Conservation (phyloP, 2,888 invertebrate species). For the Frankliniella fusca region DNA sequence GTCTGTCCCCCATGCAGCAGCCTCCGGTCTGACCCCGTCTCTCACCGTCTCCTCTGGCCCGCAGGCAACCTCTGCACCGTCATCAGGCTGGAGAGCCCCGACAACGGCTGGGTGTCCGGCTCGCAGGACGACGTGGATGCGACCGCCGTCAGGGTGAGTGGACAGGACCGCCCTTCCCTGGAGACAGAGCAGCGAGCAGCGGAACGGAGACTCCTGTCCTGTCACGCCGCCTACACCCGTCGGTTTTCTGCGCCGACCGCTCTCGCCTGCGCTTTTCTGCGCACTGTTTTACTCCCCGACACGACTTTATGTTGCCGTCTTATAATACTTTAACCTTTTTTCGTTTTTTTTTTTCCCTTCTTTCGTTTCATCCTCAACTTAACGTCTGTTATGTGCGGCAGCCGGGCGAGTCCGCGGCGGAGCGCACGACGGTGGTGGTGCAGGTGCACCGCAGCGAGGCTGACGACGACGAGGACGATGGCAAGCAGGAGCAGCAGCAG, state of each 20-base stretch:
- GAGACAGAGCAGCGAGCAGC: too few species aligned
- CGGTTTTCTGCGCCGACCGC: background rate
- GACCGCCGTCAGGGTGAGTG: slow-evolving; percentile 40
- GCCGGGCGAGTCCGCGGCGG: slow-evolving; percentile 42
- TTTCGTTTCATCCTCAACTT: too few species aligned
- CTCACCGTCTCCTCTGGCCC: background rate
- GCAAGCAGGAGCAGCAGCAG: slow-evolving; percentile 39
- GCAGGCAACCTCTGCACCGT: slow-evolving; percentile 21
- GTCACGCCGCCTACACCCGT: too few species aligned
- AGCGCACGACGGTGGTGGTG: slow-evolving; percentile 63
- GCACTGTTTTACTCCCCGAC: background rate
- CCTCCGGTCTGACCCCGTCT: background rate
- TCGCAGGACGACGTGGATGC: slow-evolving; percentile 42
- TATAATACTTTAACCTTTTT: too few species aligned
- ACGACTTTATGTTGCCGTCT: background rate
- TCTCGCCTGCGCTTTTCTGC: too few species aligned
- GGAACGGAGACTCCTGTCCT: too few species aligned
- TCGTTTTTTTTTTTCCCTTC: too few species aligned
- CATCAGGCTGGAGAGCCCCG: slow-evolving; percentile 16
- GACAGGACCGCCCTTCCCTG: too few species aligned
- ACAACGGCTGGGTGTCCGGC: slow-evolving; percentile 36
- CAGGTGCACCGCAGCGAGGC: slow-evolving; percentile 64
- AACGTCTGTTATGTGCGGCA: too few species aligned
- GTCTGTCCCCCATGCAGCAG: background rate
- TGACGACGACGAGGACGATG: slow-evolving; percentile 46